Conservation (phyloP, 1,140 invertebrate genomes). For the Andricus grossulariae region DNA sequence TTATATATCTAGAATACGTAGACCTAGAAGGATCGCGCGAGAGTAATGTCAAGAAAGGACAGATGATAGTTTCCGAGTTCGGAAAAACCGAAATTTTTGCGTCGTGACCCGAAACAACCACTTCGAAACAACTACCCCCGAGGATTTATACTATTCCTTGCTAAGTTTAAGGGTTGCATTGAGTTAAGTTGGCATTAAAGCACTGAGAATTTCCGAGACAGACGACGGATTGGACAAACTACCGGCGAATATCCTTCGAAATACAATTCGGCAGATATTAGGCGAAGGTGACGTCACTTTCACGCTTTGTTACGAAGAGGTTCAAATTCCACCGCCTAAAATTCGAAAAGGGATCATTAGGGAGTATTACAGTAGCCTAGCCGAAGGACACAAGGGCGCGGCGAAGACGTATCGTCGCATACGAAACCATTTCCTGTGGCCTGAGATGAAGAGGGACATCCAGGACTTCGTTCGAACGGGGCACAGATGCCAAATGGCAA, state of each 20-base stretch:
- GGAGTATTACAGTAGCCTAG: constrained; percentile 31
- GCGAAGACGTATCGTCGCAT: constrained; percentile 43
- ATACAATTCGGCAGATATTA: not conserved
- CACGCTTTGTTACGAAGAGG: not conserved
- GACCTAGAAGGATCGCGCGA: not conserved
- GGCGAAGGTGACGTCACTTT: not conserved
- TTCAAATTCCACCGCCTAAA: not conserved
- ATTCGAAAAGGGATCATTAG: constrained; percentile 22
- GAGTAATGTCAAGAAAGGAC: not conserved
- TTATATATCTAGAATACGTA: not conserved
- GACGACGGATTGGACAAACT: not conserved
- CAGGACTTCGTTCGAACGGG: constrained; percentile 37
- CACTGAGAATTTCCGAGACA: not conserved
- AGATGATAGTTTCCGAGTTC: not conserved
- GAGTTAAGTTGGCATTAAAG: not conserved
- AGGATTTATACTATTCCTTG: not conserved
- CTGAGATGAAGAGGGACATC: constrained; percentile 43
- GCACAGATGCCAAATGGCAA: constrained; percentile 48
- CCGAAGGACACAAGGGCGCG: constrained; percentile 46
- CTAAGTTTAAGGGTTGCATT: not conserved
- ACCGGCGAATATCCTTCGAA: too few relatives aligned
- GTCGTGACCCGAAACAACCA: not conserved
- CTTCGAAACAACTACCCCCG: not conserved
- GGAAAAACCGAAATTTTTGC: not conserved
- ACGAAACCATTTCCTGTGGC: constrained; percentile 39